These are phyloP conservation scores for Anthonomus grandis DNA, from an alignment of 1,140 invertebrate species.

Conservation along the genomic window DNA sequence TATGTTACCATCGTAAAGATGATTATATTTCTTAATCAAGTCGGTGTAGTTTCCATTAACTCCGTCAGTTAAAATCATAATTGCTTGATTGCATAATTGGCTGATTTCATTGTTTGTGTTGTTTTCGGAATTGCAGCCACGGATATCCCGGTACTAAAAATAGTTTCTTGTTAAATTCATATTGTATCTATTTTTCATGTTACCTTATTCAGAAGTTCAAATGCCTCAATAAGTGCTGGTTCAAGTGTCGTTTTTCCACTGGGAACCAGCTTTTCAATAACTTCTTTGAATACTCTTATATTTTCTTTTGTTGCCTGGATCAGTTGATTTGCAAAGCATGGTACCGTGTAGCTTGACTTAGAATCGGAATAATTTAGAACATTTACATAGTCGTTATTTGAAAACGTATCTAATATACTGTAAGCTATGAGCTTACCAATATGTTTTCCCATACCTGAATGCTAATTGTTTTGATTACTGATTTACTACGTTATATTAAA, in stretches of 20 bases:
- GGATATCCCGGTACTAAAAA: constrained; percentile 53
- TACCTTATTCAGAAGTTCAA: constrained; percentile 72
- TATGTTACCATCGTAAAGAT: constrained; percentile 59
- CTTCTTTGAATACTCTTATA: constrained; percentile 69
- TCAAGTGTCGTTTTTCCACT: constrained; percentile 84
- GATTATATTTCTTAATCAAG: constrained; percentile 85
- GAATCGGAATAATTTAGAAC: constrained; percentile 74
- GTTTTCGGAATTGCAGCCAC: constrained; percentile 55
- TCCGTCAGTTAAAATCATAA: constrained; percentile 98
- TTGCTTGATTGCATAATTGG: constrained; percentile 88
- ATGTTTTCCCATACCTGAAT: constrained; percentile 55
- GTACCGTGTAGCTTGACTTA: constrained; percentile 65
- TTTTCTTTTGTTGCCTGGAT: constrained; percentile 94
- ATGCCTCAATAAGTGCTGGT: constrained; percentile 79
- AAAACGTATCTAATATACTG: constrained; percentile 90
- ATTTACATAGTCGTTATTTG: constrained; percentile 97
- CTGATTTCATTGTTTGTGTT: constrained; percentile 51
- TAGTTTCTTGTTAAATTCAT: constrained; percentile 10
- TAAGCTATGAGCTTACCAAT: constrained; percentile 70
- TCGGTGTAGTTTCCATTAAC: constrained; percentile 87
- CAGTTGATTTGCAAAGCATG: constrained; percentile 77
- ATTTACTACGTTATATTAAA: background rate
- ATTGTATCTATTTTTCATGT: background rate
- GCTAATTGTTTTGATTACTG: too few relatives aligned
- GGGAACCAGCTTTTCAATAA: constrained; percentile 65